Base-by-base conservation (phyloP, 2,888 invertebrate genomes). In the Flexamia atlantica region DNA sequence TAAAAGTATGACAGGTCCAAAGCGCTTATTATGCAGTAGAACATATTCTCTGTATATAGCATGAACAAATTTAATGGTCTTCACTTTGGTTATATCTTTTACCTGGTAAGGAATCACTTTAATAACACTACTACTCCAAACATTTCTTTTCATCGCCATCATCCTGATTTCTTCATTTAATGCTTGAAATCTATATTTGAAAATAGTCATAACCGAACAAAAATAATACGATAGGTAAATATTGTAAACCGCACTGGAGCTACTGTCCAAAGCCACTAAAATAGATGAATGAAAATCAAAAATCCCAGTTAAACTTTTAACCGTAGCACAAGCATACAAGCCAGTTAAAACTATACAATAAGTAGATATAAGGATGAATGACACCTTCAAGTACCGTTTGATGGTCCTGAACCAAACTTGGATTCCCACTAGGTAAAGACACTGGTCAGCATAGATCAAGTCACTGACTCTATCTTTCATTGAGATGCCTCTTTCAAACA, bases 141-240 rank as follows among this genome's bases (percentile, higher is more conserved):
- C n/a, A 4, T 9, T 30, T 28, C 17, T 68, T 68, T 30, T 32
- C 32, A 17, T n/a, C n/a, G 17, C 14, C 9, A 68, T 32, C 32
- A 17, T 14, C 32, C n/a, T 68, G 17, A 68, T 68, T 68, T 68
- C 68, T 68, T 68, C 30, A 17, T 68, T 68, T 68, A 68, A 25
- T 17, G 32, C 32, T 14, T 68, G 68, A 68, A 68, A 68, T 14
- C 68, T 28, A 68, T 68, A 68, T 68, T 68, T 68, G 10, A 68
- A 68, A 30, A 30, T 68, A 9, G 1, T 10, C n/a, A 68, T 30
- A 4, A 30, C 68, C 1, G 68, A 32, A 30, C 30, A 4, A 32
- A 68, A 68, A 25, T 32, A 68, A n/a, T 68, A 68, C 3, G 32
- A 10, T 3, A 68, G 17, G 32, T 68, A 68, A 68, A 68, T 32